A percentile compares a stretch with the other conserved stretches of the same genome.
These are phyloP conservation scores for Ciona savignyi DNA, from an alignment of 23 tunicate genomes.

Conservation along the genomic window DNA sequence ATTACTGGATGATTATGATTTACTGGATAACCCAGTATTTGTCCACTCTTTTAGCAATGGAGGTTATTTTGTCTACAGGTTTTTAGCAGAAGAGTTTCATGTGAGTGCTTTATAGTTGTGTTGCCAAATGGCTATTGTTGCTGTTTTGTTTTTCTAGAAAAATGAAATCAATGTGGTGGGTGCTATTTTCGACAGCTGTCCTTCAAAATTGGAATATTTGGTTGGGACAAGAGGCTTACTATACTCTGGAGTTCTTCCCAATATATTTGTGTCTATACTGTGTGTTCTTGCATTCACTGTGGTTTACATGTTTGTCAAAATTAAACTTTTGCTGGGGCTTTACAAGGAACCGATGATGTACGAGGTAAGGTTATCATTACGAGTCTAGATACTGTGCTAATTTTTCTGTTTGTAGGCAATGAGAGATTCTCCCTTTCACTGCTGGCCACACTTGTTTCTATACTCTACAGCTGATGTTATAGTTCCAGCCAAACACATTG, in stretches of 20 bases:
- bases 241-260: conserved; percentile 11
- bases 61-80: conserved; percentile 55
- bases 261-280: conserved; percentile 5
- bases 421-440: background rate
- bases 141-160: conserved; percentile 25
- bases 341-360: background rate
- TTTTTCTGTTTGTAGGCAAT: conserved; percentile 6
- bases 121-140: background rate
- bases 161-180: conserved; percentile 41
- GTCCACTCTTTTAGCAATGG: conserved; percentile 86
- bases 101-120: too few relatives aligned
- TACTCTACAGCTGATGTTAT: conserved; percentile 41
- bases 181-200: conserved; percentile 55
- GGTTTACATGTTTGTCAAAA: background rate
- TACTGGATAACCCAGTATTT: conserved; percentile 48
- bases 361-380: conserved; percentile 10
- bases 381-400: background rate
- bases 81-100: conserved; percentile 37
- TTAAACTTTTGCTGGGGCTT: conserved; percentile 5
- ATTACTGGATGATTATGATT: conserved; percentile 79
- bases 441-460: conserved; percentile 60
- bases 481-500: conserved; percentile 20
- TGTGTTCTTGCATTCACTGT: conserved; percentile 9
- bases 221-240: conserved; percentile 16
- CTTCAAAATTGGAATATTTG: conserved; percentile 24